phyloP scores from a whole-genome alignment of 2,888 invertebrate genomes.

The Ophonus ardosiacus region DNA sequence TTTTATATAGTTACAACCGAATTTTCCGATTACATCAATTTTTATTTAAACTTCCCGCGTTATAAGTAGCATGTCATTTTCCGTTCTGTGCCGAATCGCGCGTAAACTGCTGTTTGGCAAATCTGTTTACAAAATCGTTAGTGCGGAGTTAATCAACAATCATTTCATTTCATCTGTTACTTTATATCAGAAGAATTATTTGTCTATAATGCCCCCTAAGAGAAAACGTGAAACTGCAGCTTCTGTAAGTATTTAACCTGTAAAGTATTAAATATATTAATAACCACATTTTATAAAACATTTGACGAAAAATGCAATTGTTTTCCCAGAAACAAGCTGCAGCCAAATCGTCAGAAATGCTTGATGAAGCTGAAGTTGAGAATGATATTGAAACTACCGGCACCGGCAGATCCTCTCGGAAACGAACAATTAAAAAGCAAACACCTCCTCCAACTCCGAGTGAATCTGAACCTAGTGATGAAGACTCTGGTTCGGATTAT shows the following conservation, averaged over 20 bases:
- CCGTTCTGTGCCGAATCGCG: constrained; percentile 32
- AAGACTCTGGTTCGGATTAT: constrained; percentile 40
- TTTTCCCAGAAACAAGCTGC: constrained; percentile 24
- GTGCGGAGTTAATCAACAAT: background rate
- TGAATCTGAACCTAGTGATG: constrained; percentile 68
- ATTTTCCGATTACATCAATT: too few relatives aligned
- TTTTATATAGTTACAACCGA: too few relatives aligned
- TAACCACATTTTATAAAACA: background rate
- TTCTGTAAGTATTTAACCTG: constrained; percentile 49
- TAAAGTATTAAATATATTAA: background rate
- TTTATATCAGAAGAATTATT: background rate
- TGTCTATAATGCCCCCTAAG: constrained; percentile 52
- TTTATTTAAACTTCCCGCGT: constrained; percentile 25
- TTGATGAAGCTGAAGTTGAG: constrained; percentile 25
- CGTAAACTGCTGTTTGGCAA: constrained; percentile 38
- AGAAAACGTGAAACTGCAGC: constrained; percentile 32
- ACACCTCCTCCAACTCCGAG: constrained; percentile 64
- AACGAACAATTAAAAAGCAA: constrained; percentile 72
- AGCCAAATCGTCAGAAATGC: background rate
- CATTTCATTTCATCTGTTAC: background rate
- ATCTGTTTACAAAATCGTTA: constrained; percentile 47
- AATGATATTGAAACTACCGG: constrained; percentile 70
- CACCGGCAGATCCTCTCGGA: constrained; percentile 71
- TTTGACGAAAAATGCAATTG: background rate
- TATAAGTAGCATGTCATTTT: background rate